Base-by-base conservation (phyloP, 1,140 invertebrate species). In the Lordiphosa mommai region DNA sequence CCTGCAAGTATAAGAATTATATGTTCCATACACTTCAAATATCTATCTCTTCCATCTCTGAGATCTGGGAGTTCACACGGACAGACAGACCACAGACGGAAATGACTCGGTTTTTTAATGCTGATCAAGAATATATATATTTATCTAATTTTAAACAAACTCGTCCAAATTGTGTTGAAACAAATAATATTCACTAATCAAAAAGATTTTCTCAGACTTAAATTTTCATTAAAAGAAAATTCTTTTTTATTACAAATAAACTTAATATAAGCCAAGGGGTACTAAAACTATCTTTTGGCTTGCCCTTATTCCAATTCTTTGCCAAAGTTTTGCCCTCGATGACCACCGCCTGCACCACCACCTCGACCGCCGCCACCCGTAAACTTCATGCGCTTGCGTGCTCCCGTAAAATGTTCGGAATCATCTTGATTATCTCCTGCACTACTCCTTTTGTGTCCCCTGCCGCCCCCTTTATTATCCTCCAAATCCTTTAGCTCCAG, bases 401-500 rank as follows among this genome's bases (percentile, higher is more conserved):
- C 93, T 5, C 95, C 95, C 8, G 91, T 88, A 17, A 95, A 93
- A 63, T 93, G 92, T 89, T 96, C 96, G 0, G 94, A 95, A 84
- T 97, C 96, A 89, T 96, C 95, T 8, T 51, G 55, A 55, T 93
- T 92, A 80, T 97, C 95, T 85, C 95, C 95, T 7, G 33, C 66
- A 50, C 92, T 91, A 44, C 92, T 91, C 27, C 88, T 80, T 49
- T 90, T 91, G 3, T 59, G 59, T 1, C 76, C 77, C 61, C 91
- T 92, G 79, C 93, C 94, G 37, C 92, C 72, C n/a, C n/a, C 88
- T 30, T 92, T 92, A 69, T 93, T 95, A 40, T 96, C 94, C 65
- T 94, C 93, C 20, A 95, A 87, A 85, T 97, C 95, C 90, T 95
- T 96, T 88, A 97, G 92, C 91, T 97, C 95, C 93, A 95, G 93